Evolutionary conservation across 1,140 invertebrate species (phyloP), one percentile per base, ranked within the genome.

Genomic region (Cyclargus thomasi): DNA sequence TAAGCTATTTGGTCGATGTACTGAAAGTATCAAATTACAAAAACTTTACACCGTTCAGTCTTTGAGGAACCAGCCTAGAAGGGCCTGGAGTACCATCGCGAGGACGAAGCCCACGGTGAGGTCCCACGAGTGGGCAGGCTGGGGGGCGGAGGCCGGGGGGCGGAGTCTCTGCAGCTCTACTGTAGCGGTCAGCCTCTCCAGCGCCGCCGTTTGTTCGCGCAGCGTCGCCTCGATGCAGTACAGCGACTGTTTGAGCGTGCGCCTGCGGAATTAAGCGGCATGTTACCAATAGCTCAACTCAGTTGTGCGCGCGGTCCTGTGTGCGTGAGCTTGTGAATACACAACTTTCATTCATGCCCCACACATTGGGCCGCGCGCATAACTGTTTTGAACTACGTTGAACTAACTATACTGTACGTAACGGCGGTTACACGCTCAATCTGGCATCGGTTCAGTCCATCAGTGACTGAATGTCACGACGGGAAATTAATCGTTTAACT

Each of bases 61-160:
- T 81, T 82, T 86, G 21, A 87, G 87, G 53, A 89, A 29, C 86
- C 86, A 89, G 64, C 85, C 86, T 2, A 86, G 22, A 1, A 89
- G 23, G 6, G 82, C 78, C 69, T 89, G 86, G 17, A 89, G 67
- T 17, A 89, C 69, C 70, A 89, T 78, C 0, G 85, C 86, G 1
- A 90, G 64, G 0, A 90, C 78, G 71, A 90, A 88, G 0, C 86
- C 86, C 0, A 74, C 80, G 64, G 88, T 81, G 0, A 87, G 70
- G 67, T 89, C 83, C 85, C 86, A 89, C 6, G 77, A 77, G 68
- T 85, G 82, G 10, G 72, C 53, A 0, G 76, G 68, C 0, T 23
- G 65, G 0, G 80, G 80, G 0, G 74, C 62, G 0, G 76, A 53
- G 10, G 73, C 77, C 14, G 79, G 17, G 62, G 68, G 0, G 77